A percentile compares a stretch with the other conserved stretches of the same genome.
Conservation (phyloP, 2,797 vertebrate species). For the Scolopax rusticola region DNA sequence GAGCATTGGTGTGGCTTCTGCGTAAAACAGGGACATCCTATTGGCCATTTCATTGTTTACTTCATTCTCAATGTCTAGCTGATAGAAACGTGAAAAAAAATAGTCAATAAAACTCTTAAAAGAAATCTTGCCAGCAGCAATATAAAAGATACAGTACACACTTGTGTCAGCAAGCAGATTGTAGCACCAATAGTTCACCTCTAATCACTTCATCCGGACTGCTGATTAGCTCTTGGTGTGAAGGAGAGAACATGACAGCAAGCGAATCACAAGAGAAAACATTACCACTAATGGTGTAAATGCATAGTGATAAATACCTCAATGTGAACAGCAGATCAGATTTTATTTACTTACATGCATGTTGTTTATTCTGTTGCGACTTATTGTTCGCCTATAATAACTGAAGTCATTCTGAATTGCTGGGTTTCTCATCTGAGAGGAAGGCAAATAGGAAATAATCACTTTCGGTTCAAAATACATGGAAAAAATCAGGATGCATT, state of each 20-base stretch:
- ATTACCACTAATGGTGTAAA: not conserved
- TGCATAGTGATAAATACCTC: not conserved
- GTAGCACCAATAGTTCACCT: not conserved
- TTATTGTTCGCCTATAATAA: constrained; percentile 96
- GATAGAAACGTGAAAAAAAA: constrained; percentile 61
- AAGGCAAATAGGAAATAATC: not conserved
- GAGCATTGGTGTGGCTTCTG: constrained; percentile 97
- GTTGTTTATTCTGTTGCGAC: constrained; percentile 96
- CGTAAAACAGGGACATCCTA: constrained; percentile 98
- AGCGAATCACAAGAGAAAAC: not conserved
- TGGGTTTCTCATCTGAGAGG: constrained; percentile 93
- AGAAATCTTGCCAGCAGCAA: not conserved
- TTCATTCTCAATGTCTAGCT: constrained; percentile 97
- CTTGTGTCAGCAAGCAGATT: not conserved
- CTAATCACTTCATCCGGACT: not conserved
- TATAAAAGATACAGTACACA: not conserved
- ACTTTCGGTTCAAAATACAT: not conserved
- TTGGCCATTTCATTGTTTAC: constrained; percentile 99
- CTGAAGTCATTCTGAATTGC: constrained; percentile 99
- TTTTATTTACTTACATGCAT: constrained; percentile 89
- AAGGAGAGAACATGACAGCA: not conserved
- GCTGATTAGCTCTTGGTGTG: not conserved
- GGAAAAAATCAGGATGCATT: not conserved
- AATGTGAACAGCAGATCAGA: not conserved
- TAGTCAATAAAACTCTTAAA: not conserved